phyloP scores from a whole-genome alignment of 2,888 invertebrate genomes.

The Campaea margaritaria region DNA sequence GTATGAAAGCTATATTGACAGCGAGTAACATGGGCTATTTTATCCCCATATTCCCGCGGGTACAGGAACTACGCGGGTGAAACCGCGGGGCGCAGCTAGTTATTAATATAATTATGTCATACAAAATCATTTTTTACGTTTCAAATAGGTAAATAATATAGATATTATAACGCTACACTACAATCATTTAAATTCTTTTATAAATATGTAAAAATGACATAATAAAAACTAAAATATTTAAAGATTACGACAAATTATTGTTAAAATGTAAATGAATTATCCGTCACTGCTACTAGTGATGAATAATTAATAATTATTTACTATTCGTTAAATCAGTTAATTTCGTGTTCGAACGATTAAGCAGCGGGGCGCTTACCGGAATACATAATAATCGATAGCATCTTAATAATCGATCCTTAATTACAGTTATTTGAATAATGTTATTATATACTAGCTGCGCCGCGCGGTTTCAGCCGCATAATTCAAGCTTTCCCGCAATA shows the following conservation, averaged over 20 bases:
- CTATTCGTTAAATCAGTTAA: slow-evolving; percentile 15
- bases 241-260: slow-evolving; percentile 11
- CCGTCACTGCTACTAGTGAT: slow-evolving; percentile 14
- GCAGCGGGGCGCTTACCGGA: slow-evolving; percentile 20
- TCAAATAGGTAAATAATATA: no score
- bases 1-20: no score
- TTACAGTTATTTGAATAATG: slow-evolving; percentile 9
- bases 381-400: slow-evolving; percentile 7
- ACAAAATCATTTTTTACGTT: no score
- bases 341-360: slow-evolving; percentile 15
- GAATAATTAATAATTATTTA: slow-evolving; percentile 27
- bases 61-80: no score
- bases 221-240: slow-evolving; percentile 6
- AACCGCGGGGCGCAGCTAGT: no score
- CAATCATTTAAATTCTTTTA: slow-evolving; percentile 10
- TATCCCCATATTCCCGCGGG: no score
- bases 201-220: neutral
- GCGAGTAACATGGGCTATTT: no score
- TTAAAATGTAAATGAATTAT: slow-evolving; percentile 19
- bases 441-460: slow-evolving; percentile 18
- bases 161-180: no score
- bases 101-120: no score
- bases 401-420: no score
- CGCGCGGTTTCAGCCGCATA: no score
- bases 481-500: no score